Conservation (phyloP, 2,113 vertebrate species). For the Zonotrichia leucophrys region DNA sequence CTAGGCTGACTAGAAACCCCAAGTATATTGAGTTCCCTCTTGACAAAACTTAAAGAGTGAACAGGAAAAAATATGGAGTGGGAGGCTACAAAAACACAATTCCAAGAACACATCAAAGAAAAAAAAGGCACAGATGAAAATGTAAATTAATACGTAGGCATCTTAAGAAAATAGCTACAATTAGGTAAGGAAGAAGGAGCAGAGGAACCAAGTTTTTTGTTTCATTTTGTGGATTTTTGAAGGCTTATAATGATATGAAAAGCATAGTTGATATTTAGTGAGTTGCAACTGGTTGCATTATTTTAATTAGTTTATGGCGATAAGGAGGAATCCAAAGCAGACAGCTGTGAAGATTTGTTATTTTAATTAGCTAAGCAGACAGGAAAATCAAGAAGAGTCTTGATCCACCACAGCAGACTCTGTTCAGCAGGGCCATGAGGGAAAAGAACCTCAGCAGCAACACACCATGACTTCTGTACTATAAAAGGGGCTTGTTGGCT, state of each 20-base stretch:
- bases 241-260: neutral
- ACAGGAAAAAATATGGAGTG: neutral
- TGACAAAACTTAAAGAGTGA: neutral
- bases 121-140: neutral
- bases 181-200: neutral
- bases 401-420: conserved; percentile 26
- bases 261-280: conserved; percentile 61
- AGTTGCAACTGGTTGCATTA: conserved; percentile 60
- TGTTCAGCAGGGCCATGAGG: conserved; percentile 1
- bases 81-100: neutral
- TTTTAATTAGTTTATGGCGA: conserved; percentile 76
- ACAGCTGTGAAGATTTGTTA: conserved; percentile 75
- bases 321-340: conserved; percentile 71
- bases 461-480: neutral
- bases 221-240: neutral
- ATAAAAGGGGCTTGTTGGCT: conserved; percentile 38
- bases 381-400: conserved; percentile 58
- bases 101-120: neutral
- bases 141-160: neutral
- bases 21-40: neutral
- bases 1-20: neutral
- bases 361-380: conserved; percentile 77
- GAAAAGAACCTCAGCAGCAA: conserved; percentile 4
- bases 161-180: neutral
- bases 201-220: neutral